Conservation (phyloP, 2,888 invertebrate genomes). For the Hypsopygia costalis region DNA sequence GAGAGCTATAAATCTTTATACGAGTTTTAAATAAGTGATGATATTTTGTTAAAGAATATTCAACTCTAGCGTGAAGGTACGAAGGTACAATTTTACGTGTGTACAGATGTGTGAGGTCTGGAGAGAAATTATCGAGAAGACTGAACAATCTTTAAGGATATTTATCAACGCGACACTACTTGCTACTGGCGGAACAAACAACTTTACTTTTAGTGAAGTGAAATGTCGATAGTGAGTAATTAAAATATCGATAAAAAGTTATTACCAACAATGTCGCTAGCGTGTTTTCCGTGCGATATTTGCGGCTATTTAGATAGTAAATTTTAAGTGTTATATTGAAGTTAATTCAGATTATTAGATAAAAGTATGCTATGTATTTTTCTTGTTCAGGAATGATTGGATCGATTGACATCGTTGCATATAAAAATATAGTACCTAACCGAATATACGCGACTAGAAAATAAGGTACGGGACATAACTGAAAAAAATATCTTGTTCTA, state of each 20-base stretch:
- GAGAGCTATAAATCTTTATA: conserved; percentile 67
- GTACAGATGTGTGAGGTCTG: conserved; percentile 47
- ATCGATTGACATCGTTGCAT: no score
- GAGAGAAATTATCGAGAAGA: conserved; percentile 71
- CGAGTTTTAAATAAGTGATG: conserved; percentile 31
- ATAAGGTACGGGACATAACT: no score
- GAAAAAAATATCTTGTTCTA: no score
- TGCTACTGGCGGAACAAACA: conserved; percentile 77
- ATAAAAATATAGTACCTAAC: no score
- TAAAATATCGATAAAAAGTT: conserved; percentile 14
- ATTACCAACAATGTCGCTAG: background rate
- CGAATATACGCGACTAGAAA: no score
- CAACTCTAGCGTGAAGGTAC: conserved; percentile 20
- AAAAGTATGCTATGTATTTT: no score
- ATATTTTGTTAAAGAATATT: conserved; percentile 18
- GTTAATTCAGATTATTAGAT: no score
- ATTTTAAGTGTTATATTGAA: no score
- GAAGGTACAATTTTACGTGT: conserved; percentile 33
- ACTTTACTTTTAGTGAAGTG: conserved; percentile 64
- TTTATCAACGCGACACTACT: conserved; percentile 78
- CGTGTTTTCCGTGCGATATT: no score
- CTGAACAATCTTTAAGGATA: conserved; percentile 76
- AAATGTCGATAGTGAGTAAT: conserved; percentile 30
- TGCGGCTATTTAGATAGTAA: no score
- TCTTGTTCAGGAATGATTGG: no score